phyloP scores from a whole-genome alignment of 2,797 vertebrate genomes.

The Anguilla pacifica region DNA sequence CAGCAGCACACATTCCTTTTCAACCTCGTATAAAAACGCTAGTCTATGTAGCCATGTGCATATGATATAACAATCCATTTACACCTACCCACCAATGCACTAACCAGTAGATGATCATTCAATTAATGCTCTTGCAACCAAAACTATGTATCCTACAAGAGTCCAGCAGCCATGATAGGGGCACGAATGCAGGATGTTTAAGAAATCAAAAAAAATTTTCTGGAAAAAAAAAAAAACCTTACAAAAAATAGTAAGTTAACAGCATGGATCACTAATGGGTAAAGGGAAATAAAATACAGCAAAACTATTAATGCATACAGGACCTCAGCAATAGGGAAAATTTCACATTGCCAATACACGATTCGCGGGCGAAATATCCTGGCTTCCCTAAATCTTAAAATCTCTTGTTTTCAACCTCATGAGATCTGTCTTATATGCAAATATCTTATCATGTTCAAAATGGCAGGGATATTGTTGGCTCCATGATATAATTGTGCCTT shows the following conservation, averaged over 20 bases:
- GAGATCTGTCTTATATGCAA: conserved; percentile 52
- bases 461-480: conserved; percentile 45
- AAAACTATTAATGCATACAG: conserved; percentile 20
- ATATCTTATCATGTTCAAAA: conserved; percentile 57
- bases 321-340: conserved; percentile 42
- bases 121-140: neutral
- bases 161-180: neutral
- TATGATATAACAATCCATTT: neutral
- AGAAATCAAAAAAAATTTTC: neutral
- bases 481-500: conserved; percentile 45
- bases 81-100: neutral
- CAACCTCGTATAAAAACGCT: conserved; percentile 16
- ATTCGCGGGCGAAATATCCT: conserved; percentile 50
- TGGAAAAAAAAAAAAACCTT: neutral
- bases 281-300: conserved; percentile 25
- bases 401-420: conserved; percentile 48
- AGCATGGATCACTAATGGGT: conserved; percentile 20
- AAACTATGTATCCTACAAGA: neutral
- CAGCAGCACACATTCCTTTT: conserved; percentile 38
- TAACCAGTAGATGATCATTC: neutral
- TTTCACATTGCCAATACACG: conserved; percentile 39
- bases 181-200: neutral
- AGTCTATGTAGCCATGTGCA: neutral
- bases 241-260: conserved; percentile 13
- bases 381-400: conserved; percentile 41